Base-by-base conservation (phyloP, 2,888 invertebrate species). In the Heliconius sara region DNA sequence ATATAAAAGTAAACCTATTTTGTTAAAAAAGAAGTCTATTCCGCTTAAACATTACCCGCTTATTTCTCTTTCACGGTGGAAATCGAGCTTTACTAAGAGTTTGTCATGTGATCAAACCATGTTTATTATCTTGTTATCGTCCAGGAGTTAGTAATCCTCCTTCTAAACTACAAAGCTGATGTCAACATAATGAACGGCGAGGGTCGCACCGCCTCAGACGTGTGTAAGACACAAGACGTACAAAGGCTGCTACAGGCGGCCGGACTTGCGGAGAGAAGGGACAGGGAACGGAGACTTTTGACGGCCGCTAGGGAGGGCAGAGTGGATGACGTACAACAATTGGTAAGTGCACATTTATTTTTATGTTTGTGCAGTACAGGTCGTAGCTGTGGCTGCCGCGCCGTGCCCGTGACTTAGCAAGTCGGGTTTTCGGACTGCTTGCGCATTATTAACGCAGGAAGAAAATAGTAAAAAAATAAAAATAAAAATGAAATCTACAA, bases 161-260 rank as follows among this genome's bases (percentile, higher is more conserved):
- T 97, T 1, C 87, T 97, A 10, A 94, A 96, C 83, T 90, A 96
- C 88, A 96, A 96, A 88, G 97, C 97, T 0, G 96, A 96, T 83
- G 96, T 97, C 0, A 95, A 95, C 82, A 92, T 96, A 75, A 95
- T 96, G 89, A 97, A 97, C 85, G 96, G 96, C 1, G 97, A 97
- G 85, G 97, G 97, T 0, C 93, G 95, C 39, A 95, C 95, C 0
- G 95, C 97, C 0, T 91, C 94, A 71, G 95, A 96, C 84, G 93
- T 96, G 67, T 94, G 96, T 65, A 95, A 96, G 84, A 95, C 95
- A 1, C 91, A 92, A 34, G 96, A 96, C 76, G 94, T 95, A 0
- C 95, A 93, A 81, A 91, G 96, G 68, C 88, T 97, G 70, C 86
- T 97, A 57, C 92, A 94, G 84, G 97, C 96, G 1, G 96, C 97